Percentiles rank a stretch among this genome's conserved stretches.
Conservation (phyloP, 2,888 invertebrate species). For the Patella ulyssiponensis region DNA sequence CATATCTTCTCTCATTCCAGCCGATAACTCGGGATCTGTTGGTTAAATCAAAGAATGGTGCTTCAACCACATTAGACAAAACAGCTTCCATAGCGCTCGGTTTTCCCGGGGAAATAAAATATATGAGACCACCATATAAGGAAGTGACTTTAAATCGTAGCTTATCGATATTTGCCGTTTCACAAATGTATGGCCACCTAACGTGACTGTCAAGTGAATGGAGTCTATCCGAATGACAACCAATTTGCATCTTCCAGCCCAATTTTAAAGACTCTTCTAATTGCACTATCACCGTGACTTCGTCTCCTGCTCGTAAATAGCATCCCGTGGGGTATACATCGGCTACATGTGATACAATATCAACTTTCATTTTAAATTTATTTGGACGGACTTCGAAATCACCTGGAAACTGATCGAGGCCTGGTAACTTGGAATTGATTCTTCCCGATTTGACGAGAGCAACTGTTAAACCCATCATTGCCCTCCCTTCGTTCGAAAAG, state of each 20-base stretch:
- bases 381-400: slow-evolving; percentile 4
- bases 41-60: not conserved
- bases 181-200: not conserved
- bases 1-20: slow-evolving; percentile 1
- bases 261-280: not conserved
- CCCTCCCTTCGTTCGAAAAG: not conserved
- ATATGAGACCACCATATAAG: not conserved
- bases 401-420: not conserved
- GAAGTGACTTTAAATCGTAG: not conserved
- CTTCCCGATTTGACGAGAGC: not conserved
- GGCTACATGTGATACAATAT: not conserved
- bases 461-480: not conserved
- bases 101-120: not conserved
- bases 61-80: not conserved
- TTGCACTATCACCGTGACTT: not conserved
- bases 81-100: not conserved
- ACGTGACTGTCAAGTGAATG: not conserved
- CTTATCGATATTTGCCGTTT: not conserved
- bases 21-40: not conserved
- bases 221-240: not conserved
- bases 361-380: slow-evolving; percentile 7
- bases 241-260: not conserved
- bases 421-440: not conserved
- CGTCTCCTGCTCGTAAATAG: not conserved
- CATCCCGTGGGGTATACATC: not conserved